phyloP scores from a whole-genome alignment of 2,113 vertebrate genomes.

The Gavia stellata region DNA sequence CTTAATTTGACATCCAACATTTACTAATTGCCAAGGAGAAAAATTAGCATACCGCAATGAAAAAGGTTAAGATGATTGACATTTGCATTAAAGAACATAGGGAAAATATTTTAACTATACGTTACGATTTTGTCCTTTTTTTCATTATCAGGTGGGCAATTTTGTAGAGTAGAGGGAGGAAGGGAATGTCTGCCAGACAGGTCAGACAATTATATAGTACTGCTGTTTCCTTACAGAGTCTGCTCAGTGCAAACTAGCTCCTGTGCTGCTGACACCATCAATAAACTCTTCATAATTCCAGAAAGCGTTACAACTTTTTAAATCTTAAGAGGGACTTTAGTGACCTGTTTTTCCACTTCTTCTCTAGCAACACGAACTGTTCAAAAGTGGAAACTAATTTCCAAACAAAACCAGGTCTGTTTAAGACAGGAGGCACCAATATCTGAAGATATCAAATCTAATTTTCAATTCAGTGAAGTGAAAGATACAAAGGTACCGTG shows the following conservation, averaged over 20 bases:
- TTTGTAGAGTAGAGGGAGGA: background rate
- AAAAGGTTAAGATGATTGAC: conserved; percentile 44
- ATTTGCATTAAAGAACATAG: background rate
- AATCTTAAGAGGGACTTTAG: background rate
- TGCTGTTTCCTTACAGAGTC: background rate
- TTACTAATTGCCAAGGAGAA: conserved; percentile 75
- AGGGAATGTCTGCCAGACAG: background rate
- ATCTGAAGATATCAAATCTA: background rate
- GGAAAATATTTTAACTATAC: background rate
- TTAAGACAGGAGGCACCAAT: background rate
- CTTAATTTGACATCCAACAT: conserved; percentile 83
- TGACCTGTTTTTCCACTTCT: background rate
- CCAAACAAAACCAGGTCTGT: background rate
- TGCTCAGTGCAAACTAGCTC: background rate
- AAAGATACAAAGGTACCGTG: background rate
- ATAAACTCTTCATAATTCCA: conserved; percentile 1
- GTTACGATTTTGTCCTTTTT: background rate
- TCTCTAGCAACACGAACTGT: background rate
- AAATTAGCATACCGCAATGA: conserved; percentile 40
- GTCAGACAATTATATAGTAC: background rate
- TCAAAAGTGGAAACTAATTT: background rate
- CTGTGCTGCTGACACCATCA: background rate
- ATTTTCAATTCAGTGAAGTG: background rate
- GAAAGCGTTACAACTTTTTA: background rate
- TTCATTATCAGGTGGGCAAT: background rate